A percentile compares a stretch with the other conserved stretches of the same genome.
phyloP scores from a whole-genome alignment of 2,888 invertebrate species.

The Orthosia gothica region DNA sequence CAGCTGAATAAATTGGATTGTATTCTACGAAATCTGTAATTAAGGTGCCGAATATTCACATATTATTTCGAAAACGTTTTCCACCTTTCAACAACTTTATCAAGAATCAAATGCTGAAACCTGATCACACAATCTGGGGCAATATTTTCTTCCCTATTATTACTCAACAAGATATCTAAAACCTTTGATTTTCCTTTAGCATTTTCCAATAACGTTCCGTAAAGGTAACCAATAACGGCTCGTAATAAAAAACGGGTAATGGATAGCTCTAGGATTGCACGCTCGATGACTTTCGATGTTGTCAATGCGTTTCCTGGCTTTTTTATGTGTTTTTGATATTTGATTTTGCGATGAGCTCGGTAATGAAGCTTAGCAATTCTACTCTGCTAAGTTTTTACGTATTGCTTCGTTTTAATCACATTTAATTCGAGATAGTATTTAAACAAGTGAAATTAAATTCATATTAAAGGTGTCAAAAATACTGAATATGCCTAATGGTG shows the following conservation, averaged over 20 bases:
- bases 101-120: background rate
- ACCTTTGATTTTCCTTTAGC: conserved; percentile 12
- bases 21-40: too few relatives aligned
- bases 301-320: background rate
- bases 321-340: background rate
- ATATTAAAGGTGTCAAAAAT: too few relatives aligned
- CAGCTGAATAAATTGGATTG: too few relatives aligned
- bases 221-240: conserved; percentile 18
- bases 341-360: conserved; percentile 9
- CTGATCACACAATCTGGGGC: background rate
- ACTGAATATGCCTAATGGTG: too few relatives aligned
- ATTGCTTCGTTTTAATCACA: too few relatives aligned
- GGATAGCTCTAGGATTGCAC: conserved; percentile 37
- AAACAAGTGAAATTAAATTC: too few relatives aligned
- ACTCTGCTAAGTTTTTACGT: too few relatives aligned
- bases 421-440: too few relatives aligned
- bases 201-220: conserved; percentile 27
- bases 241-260: conserved; percentile 34
- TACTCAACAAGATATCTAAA: conserved; percentile 10
- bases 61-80: background rate
- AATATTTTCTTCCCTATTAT: conserved; percentile 6
- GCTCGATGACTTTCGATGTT: conserved; percentile 7
- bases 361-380: background rate
- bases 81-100: background rate
- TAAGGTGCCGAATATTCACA: too few relatives aligned